Conservation (phyloP, 2,797 vertebrate species). For the Microctenopoma lineatum region DNA sequence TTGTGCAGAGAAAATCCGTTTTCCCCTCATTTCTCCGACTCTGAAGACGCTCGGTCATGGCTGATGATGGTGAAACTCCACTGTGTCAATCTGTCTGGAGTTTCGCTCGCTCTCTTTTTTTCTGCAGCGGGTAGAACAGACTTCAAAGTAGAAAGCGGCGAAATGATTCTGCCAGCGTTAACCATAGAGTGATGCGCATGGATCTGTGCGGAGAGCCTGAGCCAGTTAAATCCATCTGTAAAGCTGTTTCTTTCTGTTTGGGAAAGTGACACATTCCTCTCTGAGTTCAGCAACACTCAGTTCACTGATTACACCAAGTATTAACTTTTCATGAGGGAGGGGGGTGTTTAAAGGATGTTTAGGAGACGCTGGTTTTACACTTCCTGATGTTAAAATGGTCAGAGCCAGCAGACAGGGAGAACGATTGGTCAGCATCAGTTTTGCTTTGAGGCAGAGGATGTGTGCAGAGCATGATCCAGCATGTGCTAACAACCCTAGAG, state of each 20-base stretch:
- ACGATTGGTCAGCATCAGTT: conserved; percentile 16
- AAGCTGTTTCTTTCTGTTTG: background rate
- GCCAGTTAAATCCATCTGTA: background rate
- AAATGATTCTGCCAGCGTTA: background rate
- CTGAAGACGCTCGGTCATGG: background rate
- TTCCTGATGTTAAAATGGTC: background rate
- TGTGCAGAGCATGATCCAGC: background rate
- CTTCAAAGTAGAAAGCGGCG: background rate
- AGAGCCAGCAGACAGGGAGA: background rate
- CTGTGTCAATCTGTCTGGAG: background rate
- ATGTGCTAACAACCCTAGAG: background rate
- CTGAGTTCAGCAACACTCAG: background rate
- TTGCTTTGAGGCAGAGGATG: background rate
- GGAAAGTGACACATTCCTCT: background rate
- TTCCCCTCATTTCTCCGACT: background rate
- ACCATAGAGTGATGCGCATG: background rate
- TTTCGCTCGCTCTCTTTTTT: background rate
- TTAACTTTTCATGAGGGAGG: background rate
- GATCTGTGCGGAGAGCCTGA: background rate
- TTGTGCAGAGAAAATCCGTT: background rate
- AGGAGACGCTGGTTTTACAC: background rate
- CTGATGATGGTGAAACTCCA: background rate
- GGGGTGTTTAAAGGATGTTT: background rate
- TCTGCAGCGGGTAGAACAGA: background rate
- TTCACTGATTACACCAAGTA: background rate